Evolutionary conservation across 2,888 invertebrate genomes (phyloP), one percentile per base, ranked within the genome.

Genomic region (Elysia crispata): DNA sequence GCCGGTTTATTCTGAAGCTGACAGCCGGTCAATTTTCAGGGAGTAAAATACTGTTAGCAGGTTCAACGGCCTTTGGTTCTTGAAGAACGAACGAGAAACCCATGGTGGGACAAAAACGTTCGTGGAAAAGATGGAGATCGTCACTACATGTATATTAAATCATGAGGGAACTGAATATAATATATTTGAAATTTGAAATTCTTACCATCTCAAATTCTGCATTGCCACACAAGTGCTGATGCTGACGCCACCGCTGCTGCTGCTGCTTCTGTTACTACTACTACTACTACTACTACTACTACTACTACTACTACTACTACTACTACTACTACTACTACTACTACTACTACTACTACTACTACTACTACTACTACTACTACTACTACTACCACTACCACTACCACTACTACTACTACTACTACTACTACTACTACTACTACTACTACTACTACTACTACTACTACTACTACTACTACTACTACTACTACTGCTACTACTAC

Each of bases 321-420:
- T 76, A 57, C 70, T 80, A 57, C 80, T 80, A 13, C 49, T 80
- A 41, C 76, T 70, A 49, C 76, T 79, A 64, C 64, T 74, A 70
- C 75, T 76, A 0, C 76, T 70, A 70, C 76, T 76, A 76, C 64
- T 70, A 30, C 72, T 62, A 30, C 62, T 23, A 60, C 72, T 70
- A 70, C 69, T 70, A 70, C 70, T 70, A 70, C 70, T 70, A 70
- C 70, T 70, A 70, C 70, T 70, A 70, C 70, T 70, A 70, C 70
- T 70, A 70, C 70, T 70, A 70, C 70, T 70, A 30, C 33, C 18
- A 69, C 25, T 20, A 50, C 70, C 41, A 70, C 33, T 70, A 70
- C 70, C 5, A 70, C 70, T 70, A 70, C 70, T 70, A 70, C 70
- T 33, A 70, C 70, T 70, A 70, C 70, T 70, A 70, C 70, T 70